Base-by-base conservation (phyloP, 2,113 vertebrate genomes). In the Epinephelus cyanopodus region DNA sequence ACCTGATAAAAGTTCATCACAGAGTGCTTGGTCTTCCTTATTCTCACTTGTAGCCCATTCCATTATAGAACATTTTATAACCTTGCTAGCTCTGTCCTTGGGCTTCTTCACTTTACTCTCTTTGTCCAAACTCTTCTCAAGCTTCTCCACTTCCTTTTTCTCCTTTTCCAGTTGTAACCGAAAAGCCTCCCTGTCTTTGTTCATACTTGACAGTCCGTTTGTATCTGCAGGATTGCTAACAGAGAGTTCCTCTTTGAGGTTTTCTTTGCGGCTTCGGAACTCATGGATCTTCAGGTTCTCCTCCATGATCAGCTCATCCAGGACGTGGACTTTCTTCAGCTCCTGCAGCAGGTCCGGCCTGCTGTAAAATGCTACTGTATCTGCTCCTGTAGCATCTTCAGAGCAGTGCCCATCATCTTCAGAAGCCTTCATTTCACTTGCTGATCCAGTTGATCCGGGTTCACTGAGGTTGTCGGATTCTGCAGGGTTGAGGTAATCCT, bases 281-380 rank as follows among this genome's bases (percentile, higher is more conserved):
- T 82, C 53, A 0, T 77, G 56, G 65, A 95, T 88, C 74, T 94
- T 93, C 1, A 91, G 15, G 45, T 85, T 92, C 87, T 96, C 94
- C 77, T 95, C 89, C 66, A 83, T 25, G 52, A 95, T 95, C 48
- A 88, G 81, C 64, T 93, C 61, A 4, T 95, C 92, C 15, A 95
- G 89, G 37, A 90, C 10, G 6, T 86, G 80, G 21, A 95, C 85
- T 2, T 75, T 27, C 63, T 86, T 83, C 1, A 92, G 71, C 76
- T 94, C 92, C 0, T 78, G 79, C 33, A 93, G 87, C 52, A 95
- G 76, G 52, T 74, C 71, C 0, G 47, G 65, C 19, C 65, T 60
- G 66, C 69, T 66, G n/a, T 25, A 21, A 33, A 78, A 52, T 1
- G 15, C 13, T 25, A 1, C 56, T 0, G 29, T 8, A 2, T 56